Base-by-base conservation (phyloP, 2,888 invertebrate species). In the Himalopsyche kuldschensis region DNA sequence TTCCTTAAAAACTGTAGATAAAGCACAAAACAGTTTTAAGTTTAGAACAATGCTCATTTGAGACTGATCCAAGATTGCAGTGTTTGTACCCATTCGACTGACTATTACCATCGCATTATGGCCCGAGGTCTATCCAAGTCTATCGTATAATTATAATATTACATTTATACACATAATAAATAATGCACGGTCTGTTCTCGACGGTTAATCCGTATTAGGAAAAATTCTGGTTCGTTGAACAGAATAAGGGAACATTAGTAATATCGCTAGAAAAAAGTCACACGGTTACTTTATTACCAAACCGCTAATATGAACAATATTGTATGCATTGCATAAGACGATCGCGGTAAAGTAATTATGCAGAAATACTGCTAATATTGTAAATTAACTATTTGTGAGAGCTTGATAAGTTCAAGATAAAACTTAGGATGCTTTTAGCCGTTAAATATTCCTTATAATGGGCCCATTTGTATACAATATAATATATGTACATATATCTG, bases 231-330 rank as follows among this genome's bases (percentile, higher is more conserved):
- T 55, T 81, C 81, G 81, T 31, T 81, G 55, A 27, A 69, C 30
- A 69, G 81, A 81, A 81, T 81, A 81, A 81, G 81, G 81, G 78
- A 81, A 81, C 78, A 41, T 41, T 3, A 41, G 41, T 41, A 1
- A 15, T 41, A 30, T 30, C 24, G 55, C 10, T 15, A 69, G 69
- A 69, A 69, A 48, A 69, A 69, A 69, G 24, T 69, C 69, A 69
- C 69, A 69, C 69, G 69, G 69, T 69, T 27, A 69, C 27, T 69
- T 30, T 69, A 30, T 69, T 69, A 69, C 69, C 30, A 27, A 69
- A 69, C 69, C 69, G 30, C 69, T 27, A 69, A 69, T 69, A 69
- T 55, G 55, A 55, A 55, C 10, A 15, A 69, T 69, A 30, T 69
- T 69, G 27, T 30, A 11, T 30, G 69, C 69, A 55, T 55, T 55